A percentile compares a stretch with the other conserved stretches of the same genome.
Evolutionary conservation across 2,797 vertebrate species (phyloP).

Genomic region (Holocentrus rufus): DNA sequence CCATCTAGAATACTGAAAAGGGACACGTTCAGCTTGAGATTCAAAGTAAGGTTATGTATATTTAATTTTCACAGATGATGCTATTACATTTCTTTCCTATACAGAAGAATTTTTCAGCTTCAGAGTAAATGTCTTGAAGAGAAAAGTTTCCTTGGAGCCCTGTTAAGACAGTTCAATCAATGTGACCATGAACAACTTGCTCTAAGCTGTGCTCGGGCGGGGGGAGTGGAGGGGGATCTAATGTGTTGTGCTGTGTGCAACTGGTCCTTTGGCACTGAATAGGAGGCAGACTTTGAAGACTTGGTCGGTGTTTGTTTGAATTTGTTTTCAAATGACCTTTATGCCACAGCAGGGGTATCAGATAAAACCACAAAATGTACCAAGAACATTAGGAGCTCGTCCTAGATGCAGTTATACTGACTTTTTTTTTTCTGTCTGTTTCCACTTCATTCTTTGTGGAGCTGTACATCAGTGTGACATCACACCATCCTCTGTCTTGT

Average conservation of each 20-base stretch:
- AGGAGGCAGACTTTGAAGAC: slow-evolving; percentile 47
- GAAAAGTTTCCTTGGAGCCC: slow-evolving; percentile 15
- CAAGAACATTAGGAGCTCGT: slow-evolving; percentile 29
- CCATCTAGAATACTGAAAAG: not conserved
- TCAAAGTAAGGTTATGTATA: not conserved
- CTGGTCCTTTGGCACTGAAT: slow-evolving; percentile 31
- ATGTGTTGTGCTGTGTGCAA: slow-evolving; percentile 39
- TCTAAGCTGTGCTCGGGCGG: not conserved
- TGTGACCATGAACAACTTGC: slow-evolving; percentile 25
- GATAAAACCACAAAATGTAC: slow-evolving; percentile 28
- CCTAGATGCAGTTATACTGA: slow-evolving; percentile 16
- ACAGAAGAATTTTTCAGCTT: no score
- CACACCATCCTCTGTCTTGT: slow-evolving; percentile 2
- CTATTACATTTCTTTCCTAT: not conserved
- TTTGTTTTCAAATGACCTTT: slow-evolving; percentile 58
- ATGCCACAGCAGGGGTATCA: slow-evolving; percentile 33
- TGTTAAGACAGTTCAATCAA: slow-evolving; percentile 14
- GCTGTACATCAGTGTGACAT: slow-evolving; percentile 24
- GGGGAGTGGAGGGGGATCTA: slow-evolving; percentile 29
- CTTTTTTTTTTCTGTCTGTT: slow-evolving; percentile 25
- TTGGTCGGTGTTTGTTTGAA: slow-evolving; percentile 49
- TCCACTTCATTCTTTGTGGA: slow-evolving; percentile 2
- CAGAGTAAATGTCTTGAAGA: no score
- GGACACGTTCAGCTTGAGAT: not conserved
- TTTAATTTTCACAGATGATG: not conserved